These are phyloP conservation scores for Myrmecobius fasciatus DNA, from an alignment of 2,113 vertebrate genomes.

Conservation along the genomic window DNA sequence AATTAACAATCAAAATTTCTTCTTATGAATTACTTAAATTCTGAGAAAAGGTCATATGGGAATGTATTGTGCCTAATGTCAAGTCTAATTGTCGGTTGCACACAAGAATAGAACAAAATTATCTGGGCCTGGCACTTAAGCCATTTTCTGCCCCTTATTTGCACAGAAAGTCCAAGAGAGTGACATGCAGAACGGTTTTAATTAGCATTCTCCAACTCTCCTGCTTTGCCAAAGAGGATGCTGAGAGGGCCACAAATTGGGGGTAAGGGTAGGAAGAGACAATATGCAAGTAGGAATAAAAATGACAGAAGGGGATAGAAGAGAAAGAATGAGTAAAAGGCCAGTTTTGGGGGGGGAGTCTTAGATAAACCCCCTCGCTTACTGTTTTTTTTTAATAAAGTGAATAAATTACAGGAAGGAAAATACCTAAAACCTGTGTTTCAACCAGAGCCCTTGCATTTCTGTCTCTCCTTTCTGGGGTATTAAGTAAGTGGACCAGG, in stretches of 20 bases:
- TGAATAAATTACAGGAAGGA: neutral
- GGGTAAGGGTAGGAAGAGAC: neutral
- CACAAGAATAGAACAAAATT: neutral
- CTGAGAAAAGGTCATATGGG: slow-evolving; percentile 15
- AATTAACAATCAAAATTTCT: slow-evolving; percentile 36
- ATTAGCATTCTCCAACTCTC: neutral
- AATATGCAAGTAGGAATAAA: neutral
- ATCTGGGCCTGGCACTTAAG: slow-evolving; percentile 10
- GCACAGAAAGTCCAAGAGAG: neutral
- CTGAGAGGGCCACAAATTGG: neutral
- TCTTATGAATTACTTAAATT: neutral
- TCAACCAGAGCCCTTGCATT: neutral
- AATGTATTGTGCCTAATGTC: neutral
- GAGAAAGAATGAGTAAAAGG: neutral
- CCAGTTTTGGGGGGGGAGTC: neutral
- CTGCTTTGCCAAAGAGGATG: neutral
- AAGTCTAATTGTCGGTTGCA: neutral
- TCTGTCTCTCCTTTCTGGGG: neutral
- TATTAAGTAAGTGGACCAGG: neutral
- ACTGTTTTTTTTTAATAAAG: neutral
- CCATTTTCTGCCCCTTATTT: slow-evolving; percentile 48
- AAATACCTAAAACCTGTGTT: neutral
- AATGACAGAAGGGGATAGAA: neutral
- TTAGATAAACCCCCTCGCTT: neutral
- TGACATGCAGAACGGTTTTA: slow-evolving; percentile 16